Conservation (phyloP, 1,140 invertebrate species). For the Thaumetopoea pityocampa region DNA sequence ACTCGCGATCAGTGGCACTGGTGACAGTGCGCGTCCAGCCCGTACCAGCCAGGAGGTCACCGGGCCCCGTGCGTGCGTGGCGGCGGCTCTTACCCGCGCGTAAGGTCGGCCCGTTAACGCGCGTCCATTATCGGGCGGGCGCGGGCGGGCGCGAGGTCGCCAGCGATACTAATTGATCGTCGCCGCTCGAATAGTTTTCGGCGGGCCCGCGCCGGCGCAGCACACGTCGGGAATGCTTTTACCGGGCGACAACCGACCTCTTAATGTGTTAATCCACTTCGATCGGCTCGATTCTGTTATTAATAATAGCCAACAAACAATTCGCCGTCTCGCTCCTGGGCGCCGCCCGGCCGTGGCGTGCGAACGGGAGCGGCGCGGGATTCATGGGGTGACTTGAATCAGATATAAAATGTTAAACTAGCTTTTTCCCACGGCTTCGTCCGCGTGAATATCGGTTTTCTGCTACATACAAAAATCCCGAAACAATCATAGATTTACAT, state of each 20-base stretch:
- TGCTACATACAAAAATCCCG: too few species aligned
- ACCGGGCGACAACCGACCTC: conserved; percentile 51
- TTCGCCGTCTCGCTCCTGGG: conserved; percentile 28
- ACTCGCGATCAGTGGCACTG: too few species aligned
- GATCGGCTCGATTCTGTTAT: conserved; percentile 55
- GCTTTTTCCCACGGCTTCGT: too few species aligned
- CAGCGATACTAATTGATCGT: conserved; percentile 8
- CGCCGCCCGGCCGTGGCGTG: conserved; percentile 7
- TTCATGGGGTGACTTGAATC: conserved; percentile 4
- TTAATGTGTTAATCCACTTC: conserved; percentile 71
- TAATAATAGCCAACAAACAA: conserved; percentile 61
- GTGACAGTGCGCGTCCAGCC: too few species aligned
- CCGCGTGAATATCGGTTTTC: too few species aligned
- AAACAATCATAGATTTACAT: too few species aligned
- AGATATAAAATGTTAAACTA: too few species aligned
- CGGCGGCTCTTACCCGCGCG: too few species aligned
- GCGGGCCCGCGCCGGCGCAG: conserved; percentile 17
- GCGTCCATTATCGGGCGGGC: too few species aligned
- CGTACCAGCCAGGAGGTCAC: too few species aligned
- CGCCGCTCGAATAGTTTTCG: too few species aligned
- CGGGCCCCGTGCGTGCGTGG: too few species aligned
- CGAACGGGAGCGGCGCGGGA: conserved; percentile 12
- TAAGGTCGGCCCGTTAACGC: conserved; percentile 1
- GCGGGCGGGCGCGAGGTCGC: conserved; percentile 5
- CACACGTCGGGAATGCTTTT: conserved; percentile 63